These are phyloP conservation scores for Nomada hirtipes DNA, from an alignment of 2,888 invertebrate genomes.

Conservation along the genomic window DNA sequence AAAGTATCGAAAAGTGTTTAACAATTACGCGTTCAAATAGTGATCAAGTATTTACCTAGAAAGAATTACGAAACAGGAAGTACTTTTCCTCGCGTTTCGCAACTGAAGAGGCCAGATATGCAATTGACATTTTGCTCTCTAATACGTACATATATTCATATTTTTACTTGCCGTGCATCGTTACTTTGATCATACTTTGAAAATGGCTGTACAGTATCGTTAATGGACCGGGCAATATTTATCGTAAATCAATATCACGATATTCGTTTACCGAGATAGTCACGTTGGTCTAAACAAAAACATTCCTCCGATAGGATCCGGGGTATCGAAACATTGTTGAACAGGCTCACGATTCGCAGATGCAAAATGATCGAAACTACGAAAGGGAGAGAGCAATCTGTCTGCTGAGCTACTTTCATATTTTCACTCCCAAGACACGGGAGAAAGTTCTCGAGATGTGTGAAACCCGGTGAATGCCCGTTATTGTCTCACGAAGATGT, in stretches of 20 bases:
- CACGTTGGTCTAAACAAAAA: not conserved
- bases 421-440: slow-evolving; percentile 81
- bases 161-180: not conserved
- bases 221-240: not conserved
- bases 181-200: not conserved
- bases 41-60: slow-evolving; percentile 25
- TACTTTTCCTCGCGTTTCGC: slow-evolving; percentile 31
- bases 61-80: slow-evolving; percentile 40
- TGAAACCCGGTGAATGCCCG: slow-evolving; percentile 78
- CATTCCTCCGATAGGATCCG: slow-evolving; percentile 7
- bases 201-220: not conserved
- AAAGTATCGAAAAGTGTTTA: slow-evolving; percentile 19
- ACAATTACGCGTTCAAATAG: slow-evolving; percentile 3
- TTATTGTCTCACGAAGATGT: slow-evolving; percentile 75
- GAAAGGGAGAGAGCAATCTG: slow-evolving; percentile 72
- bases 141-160: not conserved
- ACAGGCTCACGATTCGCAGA: not conserved
- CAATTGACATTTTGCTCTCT: slow-evolving; percentile 22
- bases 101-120: slow-evolving; percentile 15
- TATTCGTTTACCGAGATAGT: too few relatives aligned
- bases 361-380: slow-evolving; percentile 23
- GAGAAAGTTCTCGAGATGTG: slow-evolving; percentile 82
- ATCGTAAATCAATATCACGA: not conserved
- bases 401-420: slow-evolving; percentile 83
- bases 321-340: slow-evolving; percentile 4